Evolutionary conservation across 2,888 invertebrate species (phyloP).

Genomic region (Saturnia japonica): DNA sequence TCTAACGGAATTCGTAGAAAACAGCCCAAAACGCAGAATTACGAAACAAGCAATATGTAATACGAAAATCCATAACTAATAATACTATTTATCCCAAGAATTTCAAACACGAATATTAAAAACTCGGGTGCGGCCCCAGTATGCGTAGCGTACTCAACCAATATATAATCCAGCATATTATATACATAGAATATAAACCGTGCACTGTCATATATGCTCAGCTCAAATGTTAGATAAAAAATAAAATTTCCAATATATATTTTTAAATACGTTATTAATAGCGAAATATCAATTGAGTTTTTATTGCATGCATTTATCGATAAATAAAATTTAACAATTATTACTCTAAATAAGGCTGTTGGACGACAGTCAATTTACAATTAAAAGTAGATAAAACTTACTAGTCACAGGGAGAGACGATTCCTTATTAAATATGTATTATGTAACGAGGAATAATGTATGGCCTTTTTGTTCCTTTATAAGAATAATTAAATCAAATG

Average conservation of each 20-base stretch:
- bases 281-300: conserved; percentile 75
- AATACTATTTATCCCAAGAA: too few species aligned
- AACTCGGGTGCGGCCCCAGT: background rate
- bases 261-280: conserved; percentile 54
- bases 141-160: background rate
- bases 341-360: conserved; percentile 65
- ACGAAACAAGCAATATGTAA: background rate
- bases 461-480: accelerated
- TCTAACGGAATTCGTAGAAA: background rate
- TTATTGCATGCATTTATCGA: conserved; percentile 74
- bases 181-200: background rate
- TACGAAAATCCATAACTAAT: background rate
- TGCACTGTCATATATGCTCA: conserved; percentile 30
- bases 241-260: conserved; percentile 41
- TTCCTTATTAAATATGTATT: conserved; percentile 36
- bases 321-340: conserved; percentile 71
- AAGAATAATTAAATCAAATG: background rate
- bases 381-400: conserved; percentile 25
- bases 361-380: conserved; percentile 56
- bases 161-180: background rate
- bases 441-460: conserved; percentile 1
- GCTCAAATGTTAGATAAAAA: conserved; percentile 56
- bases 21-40: background rate
- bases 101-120: too few species aligned
- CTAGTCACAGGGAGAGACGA: conserved; percentile 47